Evolutionary conservation across 2,113 vertebrate species (phyloP).

Genomic region (Arizona elegans): DNA sequence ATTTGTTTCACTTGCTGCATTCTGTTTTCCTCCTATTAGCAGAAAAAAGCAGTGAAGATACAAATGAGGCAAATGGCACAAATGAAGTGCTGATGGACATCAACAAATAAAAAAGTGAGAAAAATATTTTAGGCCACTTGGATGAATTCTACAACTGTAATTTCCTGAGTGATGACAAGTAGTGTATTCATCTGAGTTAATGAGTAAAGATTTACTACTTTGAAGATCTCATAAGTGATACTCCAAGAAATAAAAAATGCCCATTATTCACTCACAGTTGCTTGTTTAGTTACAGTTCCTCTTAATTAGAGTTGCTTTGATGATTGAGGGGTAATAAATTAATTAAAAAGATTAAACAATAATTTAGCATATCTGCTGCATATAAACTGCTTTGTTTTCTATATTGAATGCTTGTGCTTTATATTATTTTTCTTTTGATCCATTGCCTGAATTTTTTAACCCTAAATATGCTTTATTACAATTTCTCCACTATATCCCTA

Average conservation of each 20-base stretch:
- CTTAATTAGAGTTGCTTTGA: too few species aligned
- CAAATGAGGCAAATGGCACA: slow-evolving; percentile 35
- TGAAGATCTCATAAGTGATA: too few species aligned
- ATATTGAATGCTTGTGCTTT: background rate
- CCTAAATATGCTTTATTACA: too few species aligned
- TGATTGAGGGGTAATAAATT: too few species aligned
- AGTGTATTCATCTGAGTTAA: background rate
- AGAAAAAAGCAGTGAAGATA: slow-evolving; percentile 17
- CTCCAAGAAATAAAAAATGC: background rate
- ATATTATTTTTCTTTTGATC: too few species aligned
- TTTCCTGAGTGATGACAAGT: slow-evolving; percentile 30
- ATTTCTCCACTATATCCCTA: too few species aligned
- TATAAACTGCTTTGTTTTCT: background rate
- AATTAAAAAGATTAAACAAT: too few species aligned
- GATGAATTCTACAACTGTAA: slow-evolving; percentile 35
- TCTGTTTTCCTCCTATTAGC: slow-evolving; percentile 29
- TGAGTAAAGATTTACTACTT: background rate
- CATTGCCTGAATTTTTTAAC: too few species aligned
- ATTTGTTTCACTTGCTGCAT: too few species aligned
- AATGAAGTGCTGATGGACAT: slow-evolving; percentile 16
- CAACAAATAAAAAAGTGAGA: slow-evolving; percentile 25
- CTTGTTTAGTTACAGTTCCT: background rate
- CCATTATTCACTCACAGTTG: background rate
- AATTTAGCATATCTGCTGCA: background rate
- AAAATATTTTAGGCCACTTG: slow-evolving; percentile 24